Evolutionary conservation across 1,140 invertebrate genomes (phyloP), one percentile per base, ranked within the genome.

Genomic region (Neodiprion virginianus): DNA sequence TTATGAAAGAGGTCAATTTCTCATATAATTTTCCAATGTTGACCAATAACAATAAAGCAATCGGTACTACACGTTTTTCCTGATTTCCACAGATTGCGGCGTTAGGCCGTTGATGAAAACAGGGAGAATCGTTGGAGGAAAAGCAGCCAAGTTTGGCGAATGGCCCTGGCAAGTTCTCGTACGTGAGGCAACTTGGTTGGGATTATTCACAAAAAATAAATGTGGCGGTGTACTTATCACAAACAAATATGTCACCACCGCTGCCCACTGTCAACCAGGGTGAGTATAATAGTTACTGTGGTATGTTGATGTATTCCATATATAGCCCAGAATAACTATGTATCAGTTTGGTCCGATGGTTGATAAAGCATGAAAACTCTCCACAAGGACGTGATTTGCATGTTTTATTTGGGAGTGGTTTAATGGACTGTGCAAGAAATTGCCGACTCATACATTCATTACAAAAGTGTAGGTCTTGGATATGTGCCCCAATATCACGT

Each of bases 131-230:
- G 97, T 98, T 9, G 96, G 96, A 72, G 97, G 96, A 12, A 96
- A 95, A 86, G 93, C 93, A 73, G 92, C 96, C 7, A 90, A 90
- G 1, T 97, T 96, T 79, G 96, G 96, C 8, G 93, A 96, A 85
- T 98, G 95, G 93, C 96, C 96, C 0, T 98, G 96, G 97, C 96
- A 98, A 84, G 96, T 96, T 2, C 88, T 98, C 21, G 95, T 98
- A 0, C 91, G 96, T 72, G 97, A 98, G 86, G 94, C 96, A 8
- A 97, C 96, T 0, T 98, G 96, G 96, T 88, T 98, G 61, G 97
- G 97, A 2, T 90, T 98, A 0, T 97, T 97, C 84, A 96, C 96
- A n/a, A 98, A 98, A 86, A 97, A 98, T 85, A 98, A 98, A 87
- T 98, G 96, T 83, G 96, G 97, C 11, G 97, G 97, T 49, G 96